Conservation (phyloP, 2,113 vertebrate species). For the Hystrix cristata region DNA sequence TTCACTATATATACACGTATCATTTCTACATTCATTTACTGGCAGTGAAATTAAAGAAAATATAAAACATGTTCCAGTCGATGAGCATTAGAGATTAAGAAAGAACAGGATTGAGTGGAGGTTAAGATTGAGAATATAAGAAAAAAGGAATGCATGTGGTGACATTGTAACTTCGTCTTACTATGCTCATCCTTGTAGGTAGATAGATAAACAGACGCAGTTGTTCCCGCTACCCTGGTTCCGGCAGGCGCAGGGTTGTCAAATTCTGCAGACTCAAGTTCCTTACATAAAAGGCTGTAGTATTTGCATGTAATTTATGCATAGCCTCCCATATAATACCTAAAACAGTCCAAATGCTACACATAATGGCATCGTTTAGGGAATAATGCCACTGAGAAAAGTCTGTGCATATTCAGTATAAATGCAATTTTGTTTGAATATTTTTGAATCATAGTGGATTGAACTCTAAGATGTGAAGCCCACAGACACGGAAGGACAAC, state of each 20-base stretch:
- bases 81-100: background rate
- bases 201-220: background rate
- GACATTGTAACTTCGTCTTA: background rate
- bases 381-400: background rate
- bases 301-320: background rate
- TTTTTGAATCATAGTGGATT: background rate
- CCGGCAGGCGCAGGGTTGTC: background rate
- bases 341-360: background rate
- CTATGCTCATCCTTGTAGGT: background rate
- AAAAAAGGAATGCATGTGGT: background rate
- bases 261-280: background rate
- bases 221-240: background rate
- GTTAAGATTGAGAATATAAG: background rate
- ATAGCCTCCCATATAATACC: background rate
- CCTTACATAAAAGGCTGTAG: background rate
- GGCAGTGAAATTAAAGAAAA: conserved; percentile 11
- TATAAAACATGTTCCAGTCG: background rate
- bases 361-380: background rate
- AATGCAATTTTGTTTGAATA: background rate
- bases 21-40: background rate
- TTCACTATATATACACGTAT: background rate
- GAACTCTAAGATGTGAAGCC: background rate
- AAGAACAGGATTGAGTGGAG: background rate
- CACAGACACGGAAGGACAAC: background rate
- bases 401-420: background rate